Conservation (phyloP, 1,140 invertebrate genomes). For the Matsumurasca onukii region DNA sequence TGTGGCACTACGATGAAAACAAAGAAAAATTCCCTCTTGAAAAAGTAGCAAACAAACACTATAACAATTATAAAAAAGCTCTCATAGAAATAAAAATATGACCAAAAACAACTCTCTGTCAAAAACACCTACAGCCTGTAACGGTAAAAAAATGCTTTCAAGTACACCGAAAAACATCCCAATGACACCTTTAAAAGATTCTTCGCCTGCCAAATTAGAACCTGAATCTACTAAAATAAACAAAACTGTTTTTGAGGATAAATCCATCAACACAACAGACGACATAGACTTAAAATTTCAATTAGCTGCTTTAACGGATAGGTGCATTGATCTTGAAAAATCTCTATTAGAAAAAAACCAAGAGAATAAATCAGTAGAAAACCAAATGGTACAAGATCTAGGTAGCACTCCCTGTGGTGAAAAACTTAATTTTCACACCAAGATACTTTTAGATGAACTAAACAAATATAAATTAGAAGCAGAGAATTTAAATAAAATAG, state of each 20-base stretch:
- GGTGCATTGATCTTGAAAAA: background rate
- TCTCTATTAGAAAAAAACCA: background rate
- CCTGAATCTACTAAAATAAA: background rate
- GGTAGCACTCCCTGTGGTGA: background rate
- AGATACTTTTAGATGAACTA: background rate
- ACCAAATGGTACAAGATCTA: too few relatives aligned
- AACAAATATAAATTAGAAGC: conserved; percentile 1
- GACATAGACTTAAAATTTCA: background rate
- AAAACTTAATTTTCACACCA: background rate
- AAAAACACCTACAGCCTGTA: too few relatives aligned
- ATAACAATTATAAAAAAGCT: too few relatives aligned
- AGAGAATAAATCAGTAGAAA: too few relatives aligned
- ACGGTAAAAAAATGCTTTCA: too few relatives aligned
- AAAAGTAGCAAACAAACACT: too few relatives aligned
- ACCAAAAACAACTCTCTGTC: too few relatives aligned
- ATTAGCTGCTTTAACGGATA: background rate
- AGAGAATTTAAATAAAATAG: too few relatives aligned
- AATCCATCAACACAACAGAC: background rate
- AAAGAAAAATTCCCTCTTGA: background rate
- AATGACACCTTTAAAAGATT: background rate
- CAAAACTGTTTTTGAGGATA: background rate
- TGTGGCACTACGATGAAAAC: background rate
- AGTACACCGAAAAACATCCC: background rate
- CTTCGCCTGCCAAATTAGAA: background rate
- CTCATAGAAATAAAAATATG: too few relatives aligned